These are phyloP conservation scores for Buathra laborator DNA, from an alignment of 2,888 invertebrate species.

Conservation along the genomic window DNA sequence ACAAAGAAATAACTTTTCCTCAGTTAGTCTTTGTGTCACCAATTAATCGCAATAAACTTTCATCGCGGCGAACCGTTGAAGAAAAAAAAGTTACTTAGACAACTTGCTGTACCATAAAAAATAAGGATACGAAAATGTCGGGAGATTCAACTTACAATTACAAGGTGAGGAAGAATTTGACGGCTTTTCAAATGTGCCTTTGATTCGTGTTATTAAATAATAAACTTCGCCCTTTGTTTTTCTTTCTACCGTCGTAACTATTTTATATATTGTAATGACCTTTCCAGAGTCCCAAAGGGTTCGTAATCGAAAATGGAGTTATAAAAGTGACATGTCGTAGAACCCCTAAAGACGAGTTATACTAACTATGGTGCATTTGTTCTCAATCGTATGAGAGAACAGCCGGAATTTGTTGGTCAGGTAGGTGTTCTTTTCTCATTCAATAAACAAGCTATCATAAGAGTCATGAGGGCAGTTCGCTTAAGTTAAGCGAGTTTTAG, in stretches of 20 bases:
- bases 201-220: not conserved
- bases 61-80: no score
- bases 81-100: no score
- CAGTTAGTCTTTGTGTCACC: no score
- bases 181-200: not conserved
- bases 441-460: no score
- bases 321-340: conserved; percentile 67
- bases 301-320: conserved; percentile 71
- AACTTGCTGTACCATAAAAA: no score
- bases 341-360: conserved; percentile 18
- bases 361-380: conserved; percentile 69
- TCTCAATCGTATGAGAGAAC: conserved; percentile 67
- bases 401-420: conserved; percentile 71
- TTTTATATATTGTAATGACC: not conserved
- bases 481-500: no score
- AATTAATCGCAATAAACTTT: no score
- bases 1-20: no score
- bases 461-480: no score
- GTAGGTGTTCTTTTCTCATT: conserved; percentile 61
- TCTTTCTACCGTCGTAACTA: not conserved
- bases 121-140: not conserved
- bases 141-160: not conserved
- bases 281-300: conserved; percentile 6
- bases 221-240: not conserved
- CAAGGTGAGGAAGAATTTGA: not conserved